Base-by-base conservation (phyloP, 1,140 invertebrate genomes). In the Leptinotarsa lineolata region DNA sequence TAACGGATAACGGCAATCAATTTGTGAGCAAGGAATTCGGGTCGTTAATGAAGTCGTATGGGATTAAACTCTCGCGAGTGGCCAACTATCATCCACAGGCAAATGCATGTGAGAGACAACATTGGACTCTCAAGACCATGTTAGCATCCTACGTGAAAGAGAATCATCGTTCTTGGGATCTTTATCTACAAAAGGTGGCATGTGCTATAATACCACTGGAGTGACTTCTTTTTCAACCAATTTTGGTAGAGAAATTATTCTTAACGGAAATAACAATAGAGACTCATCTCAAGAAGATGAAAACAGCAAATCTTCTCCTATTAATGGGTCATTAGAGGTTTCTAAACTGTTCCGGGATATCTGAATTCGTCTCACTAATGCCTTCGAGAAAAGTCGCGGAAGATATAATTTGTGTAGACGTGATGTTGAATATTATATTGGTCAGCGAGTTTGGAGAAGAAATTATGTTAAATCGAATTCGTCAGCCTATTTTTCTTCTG, bases 101-200 rank as follows among this genome's bases (percentile, higher is more conserved):
- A 44, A 73, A 76, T 58, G 58, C 66, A 21, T 65, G 68, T 16
- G 76, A 77, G 65, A 30, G 74, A 13, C 20, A 20, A 59, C 18
- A 63, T 24, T 4, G 60, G 20, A 24, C 11, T 63, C 20, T 71
- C 11, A 18, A 12, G 24, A 21, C 69, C 59, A 39, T 24, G n/a
- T 64, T 74, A 4, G 48, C 58, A 0, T 44, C 58, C 2, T 78
- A 70, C 58, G 60, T 71, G 5, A 15, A 61, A 18, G 63, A 81
- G 4, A 60, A 73, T 61, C 72, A 77, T 65, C 39, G 15, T 15
- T 30, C 68, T 15, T 77, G 72, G 74, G 74, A 73, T 69, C 6
- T 21, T 4, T 30, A 71, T 16, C 13, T 77, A 8, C 46, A 69
- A 0, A 67, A 73, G 18, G 61, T 75, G 12, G 44, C 44, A 48